Conservation (phyloP, 2,888 invertebrate genomes). For the Aquatica leii region DNA sequence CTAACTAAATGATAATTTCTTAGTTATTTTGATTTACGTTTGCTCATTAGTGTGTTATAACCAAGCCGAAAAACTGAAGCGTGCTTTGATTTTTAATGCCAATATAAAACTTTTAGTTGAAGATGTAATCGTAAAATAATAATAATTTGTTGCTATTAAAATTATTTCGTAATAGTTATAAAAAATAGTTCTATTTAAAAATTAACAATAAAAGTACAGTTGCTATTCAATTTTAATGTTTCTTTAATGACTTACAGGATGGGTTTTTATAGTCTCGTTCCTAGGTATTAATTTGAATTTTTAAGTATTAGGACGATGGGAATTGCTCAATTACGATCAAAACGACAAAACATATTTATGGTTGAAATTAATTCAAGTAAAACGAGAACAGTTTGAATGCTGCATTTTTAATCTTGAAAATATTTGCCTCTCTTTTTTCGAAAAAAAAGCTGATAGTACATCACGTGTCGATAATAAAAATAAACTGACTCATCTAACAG, state of each 20-base stretch:
- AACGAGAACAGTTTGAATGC: too few species aligned
- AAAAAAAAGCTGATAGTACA: too few species aligned
- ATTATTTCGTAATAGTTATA: not conserved
- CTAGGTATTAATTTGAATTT: too few species aligned
- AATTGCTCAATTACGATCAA: too few species aligned
- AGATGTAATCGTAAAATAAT: not conserved
- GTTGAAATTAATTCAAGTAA: too few species aligned
- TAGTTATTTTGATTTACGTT: constrained; percentile 13
- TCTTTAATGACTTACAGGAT: not conserved
- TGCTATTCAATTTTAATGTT: not conserved
- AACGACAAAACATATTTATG: too few species aligned
- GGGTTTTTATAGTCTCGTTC: not conserved
- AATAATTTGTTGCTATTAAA: not conserved
- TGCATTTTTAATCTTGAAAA: too few species aligned
- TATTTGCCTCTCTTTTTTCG: too few species aligned
- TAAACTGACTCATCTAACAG: too few species aligned
- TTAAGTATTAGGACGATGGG: too few species aligned
- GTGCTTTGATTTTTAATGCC: constrained; percentile 16
- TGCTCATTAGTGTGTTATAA: constrained; percentile 14
- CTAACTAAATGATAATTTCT: constrained; percentile 12
- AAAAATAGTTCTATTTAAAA: not conserved
- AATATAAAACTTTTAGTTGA: not conserved
- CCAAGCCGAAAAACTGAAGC: constrained; percentile 12
- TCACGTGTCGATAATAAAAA: too few species aligned
- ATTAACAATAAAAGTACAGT: constrained; percentile 6